Evolutionary conservation across 1,140 invertebrate species (phyloP), one percentile per base, ranked within the genome.

Genomic region (Charaxes varanes): DNA sequence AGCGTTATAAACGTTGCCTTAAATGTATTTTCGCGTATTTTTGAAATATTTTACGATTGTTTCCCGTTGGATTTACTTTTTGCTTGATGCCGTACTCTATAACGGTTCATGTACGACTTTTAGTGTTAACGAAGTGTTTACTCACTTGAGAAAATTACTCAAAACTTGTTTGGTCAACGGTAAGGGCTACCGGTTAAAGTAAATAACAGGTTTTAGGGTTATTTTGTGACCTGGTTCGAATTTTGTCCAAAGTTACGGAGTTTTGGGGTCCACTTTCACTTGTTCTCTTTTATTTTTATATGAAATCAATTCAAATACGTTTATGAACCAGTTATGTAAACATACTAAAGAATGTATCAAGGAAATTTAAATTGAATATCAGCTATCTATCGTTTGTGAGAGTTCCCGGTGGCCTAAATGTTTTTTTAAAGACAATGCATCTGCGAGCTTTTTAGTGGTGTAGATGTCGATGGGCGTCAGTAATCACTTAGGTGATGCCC

Each of bases 121-220:
- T 48, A n/a, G n/a, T 41, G 36, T 18, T 7, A 15, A 18, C 11
- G 38, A 41, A 14, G 16, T 24, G 26, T 40, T 38, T 40, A 21
- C 35, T 43, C 47, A 18, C 35, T 33, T 36, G 23, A n/a, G n/a
- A n/a, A n/a, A n/a, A n/a, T n/a, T n/a, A n/a, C n/a, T n/a, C n/a
- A n/a, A n/a, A n/a, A n/a, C n/a, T n/a, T n/a, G n/a, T 36, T 41
- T 31, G 28, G 11, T 6, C 21, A 51, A 43, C 41, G 26, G 44
- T 53, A 45, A 57, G 46, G 50, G 45, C 54, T 45, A 41, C 54
- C 45, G 54, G 49, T 49, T 43, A 35, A 10, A 38, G 33, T 32
- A 41, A 56, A 50, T 27, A 54, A 12, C 23, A 37, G 7, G 26
- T 6, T 15, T 28, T 28, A 14, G 26, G 26, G 26, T 28, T 28